Evolutionary conservation across 2,797 vertebrate genomes (phyloP).

Genomic region (Acipenser ruthenus): DNA sequence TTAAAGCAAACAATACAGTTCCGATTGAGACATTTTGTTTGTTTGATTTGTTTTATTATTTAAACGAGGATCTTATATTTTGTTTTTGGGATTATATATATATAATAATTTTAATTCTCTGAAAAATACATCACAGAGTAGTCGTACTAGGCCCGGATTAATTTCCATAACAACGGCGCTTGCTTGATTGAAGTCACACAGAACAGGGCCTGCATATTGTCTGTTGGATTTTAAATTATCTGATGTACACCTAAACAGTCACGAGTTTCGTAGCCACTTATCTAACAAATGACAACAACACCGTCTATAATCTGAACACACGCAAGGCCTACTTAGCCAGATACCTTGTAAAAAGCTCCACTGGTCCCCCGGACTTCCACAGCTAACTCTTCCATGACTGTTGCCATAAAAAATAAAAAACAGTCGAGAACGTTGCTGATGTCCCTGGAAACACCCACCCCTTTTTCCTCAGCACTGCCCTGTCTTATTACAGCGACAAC

Average conservation of each 20-base stretch:
- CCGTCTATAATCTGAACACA: background rate
- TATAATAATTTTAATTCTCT: too few species aligned
- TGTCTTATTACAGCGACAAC: constrained; percentile 1
- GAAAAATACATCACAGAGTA: too few species aligned
- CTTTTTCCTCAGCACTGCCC: background rate
- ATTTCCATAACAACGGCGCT: background rate
- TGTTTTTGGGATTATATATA: too few species aligned
- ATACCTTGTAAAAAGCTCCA: constrained; percentile 94
- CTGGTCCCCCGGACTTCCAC: constrained; percentile 88
- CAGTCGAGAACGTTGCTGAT: constrained; percentile 15
- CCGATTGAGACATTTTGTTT: too few species aligned
- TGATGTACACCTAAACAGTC: too few species aligned
- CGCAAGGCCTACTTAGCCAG: constrained; percentile 27
- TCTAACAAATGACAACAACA: background rate
- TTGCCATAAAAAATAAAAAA: constrained; percentile 27
- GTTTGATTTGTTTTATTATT: too few species aligned
- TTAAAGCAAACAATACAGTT: too few species aligned
- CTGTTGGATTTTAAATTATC: too few species aligned
- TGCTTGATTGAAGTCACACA: background rate
- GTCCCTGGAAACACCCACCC: constrained; percentile 11
- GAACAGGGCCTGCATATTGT: background rate
- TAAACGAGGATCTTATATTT: too few species aligned
- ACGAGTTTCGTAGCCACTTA: background rate
- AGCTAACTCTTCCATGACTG: constrained; percentile 84
- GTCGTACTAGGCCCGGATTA: background rate